These are phyloP conservation scores for Zaprionus inermis DNA, from an alignment of 1,140 invertebrate species.

Conservation along the genomic window DNA sequence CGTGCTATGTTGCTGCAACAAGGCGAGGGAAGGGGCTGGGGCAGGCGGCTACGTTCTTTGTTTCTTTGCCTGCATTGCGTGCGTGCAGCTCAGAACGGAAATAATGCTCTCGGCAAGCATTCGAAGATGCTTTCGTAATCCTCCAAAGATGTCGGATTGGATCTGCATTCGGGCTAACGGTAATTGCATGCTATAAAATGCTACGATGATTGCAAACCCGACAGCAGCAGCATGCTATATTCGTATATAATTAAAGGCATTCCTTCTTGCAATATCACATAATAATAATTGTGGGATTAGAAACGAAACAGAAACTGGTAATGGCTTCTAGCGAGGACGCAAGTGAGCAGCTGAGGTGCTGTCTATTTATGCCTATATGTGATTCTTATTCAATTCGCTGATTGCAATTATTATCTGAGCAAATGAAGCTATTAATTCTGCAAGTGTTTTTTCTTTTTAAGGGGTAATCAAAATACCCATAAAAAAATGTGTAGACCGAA, in stretches of 20 bases:
- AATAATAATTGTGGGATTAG: background rate
- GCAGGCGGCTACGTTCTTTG: background rate
- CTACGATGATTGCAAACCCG: background rate
- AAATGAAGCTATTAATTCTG: background rate
- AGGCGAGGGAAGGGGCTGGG: background rate
- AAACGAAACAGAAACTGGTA: background rate
- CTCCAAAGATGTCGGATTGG: background rate
- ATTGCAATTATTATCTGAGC: background rate
- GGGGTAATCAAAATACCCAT: background rate
- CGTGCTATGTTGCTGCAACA: slow-evolving; percentile 42
- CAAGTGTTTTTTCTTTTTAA: background rate
- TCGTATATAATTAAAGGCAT: background rate
- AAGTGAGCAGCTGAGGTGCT: background rate
- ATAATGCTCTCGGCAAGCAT: slow-evolving; percentile 36
- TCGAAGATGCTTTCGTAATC: slow-evolving; percentile 16
- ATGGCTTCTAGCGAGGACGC: background rate
- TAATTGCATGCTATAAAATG: slow-evolving; percentile 4
- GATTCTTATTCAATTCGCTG: background rate
- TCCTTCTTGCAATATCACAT: background rate
- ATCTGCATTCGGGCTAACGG: background rate
- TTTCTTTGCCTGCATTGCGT: slow-evolving; percentile 35
- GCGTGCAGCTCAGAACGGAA: slow-evolving; percentile 40
- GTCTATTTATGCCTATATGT: background rate
- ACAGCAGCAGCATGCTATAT: background rate
- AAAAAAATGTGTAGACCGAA: background rate